Percentiles rank a stretch among this genome's conserved stretches.
These are phyloP conservation scores for Cephalopholis sonnerati DNA, from an alignment of 2,113 vertebrate genomes.

Conservation along the genomic window DNA sequence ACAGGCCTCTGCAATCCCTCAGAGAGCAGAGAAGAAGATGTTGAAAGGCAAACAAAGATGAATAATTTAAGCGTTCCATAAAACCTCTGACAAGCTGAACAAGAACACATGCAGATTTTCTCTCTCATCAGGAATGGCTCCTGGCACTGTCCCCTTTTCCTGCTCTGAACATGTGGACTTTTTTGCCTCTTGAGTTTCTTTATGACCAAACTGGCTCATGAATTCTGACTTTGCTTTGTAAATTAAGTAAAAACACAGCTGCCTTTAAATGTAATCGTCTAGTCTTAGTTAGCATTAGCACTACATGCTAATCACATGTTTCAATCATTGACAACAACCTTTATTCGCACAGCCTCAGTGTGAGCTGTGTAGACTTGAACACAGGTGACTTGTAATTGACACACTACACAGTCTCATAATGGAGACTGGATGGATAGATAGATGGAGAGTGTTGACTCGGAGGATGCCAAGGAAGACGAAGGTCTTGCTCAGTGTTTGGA, in stretches of 20 bases:
- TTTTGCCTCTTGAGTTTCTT: conserved; percentile 6
- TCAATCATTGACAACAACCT: not conserved
- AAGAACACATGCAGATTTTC: conserved; percentile 30
- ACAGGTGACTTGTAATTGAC: conserved; percentile 15
- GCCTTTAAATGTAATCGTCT: not conserved
- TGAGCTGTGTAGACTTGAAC: not conserved
- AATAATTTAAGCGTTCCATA: conserved; percentile 68
- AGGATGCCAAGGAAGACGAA: not conserved
- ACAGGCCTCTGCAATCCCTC: conserved; percentile 2
- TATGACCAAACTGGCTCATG: not conserved
- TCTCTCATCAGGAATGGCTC: conserved; percentile 7
- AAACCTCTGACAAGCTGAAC: conserved; percentile 58
- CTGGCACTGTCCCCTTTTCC: not conserved
- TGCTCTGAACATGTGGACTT: conserved; percentile 9
- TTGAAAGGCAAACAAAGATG: conserved; percentile 41
- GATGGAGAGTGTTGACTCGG: not conserved
- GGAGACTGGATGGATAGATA: not conserved
- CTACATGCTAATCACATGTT: not conserved
- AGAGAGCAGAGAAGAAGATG: conserved; percentile 30
- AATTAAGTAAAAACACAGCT: not conserved
- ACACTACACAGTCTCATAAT: not conserved
- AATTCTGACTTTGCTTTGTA: conserved; percentile 8
- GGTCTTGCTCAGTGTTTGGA: conserved; percentile 4
- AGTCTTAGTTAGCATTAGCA: not conserved
- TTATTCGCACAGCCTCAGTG: not conserved